Conservation (phyloP, 2,797 vertebrate species). For the Microtus agrestis region DNA sequence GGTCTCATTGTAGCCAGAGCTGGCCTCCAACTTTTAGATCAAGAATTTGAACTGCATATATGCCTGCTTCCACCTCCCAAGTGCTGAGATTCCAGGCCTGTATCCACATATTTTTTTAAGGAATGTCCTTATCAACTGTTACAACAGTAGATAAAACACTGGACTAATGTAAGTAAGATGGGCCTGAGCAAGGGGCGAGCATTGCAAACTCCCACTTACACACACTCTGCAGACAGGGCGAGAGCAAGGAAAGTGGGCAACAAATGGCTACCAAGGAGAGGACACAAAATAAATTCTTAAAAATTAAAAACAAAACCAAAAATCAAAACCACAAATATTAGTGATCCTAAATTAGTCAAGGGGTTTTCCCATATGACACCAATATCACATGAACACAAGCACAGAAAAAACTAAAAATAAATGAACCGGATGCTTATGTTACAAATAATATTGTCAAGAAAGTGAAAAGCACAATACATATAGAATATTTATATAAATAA, state of each 20-base stretch:
- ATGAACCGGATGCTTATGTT: not conserved
- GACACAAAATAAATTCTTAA: not conserved
- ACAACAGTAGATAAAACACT: not conserved
- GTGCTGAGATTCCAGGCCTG: not conserved
- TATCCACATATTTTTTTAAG: not conserved
- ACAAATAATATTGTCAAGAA: slow-evolving; percentile 28
- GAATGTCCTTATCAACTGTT: not conserved
- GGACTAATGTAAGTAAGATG: slow-evolving; percentile 9
- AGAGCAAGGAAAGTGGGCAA: slow-evolving; percentile 9
- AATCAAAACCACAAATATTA: too few species aligned
- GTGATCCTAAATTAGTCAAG: too few species aligned
- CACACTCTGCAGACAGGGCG: not conserved
- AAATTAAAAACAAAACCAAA: not conserved
- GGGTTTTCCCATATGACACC: not conserved
- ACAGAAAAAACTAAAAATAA: slow-evolving; percentile 6
- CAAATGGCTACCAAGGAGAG: slow-evolving; percentile 79
- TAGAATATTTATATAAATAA: not conserved
- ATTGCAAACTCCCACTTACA: not conserved
- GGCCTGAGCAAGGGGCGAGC: not conserved
- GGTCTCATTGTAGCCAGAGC: not conserved
- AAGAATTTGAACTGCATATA: not conserved
- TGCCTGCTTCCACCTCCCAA: not conserved
- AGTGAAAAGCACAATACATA: not conserved
- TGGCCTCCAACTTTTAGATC: not conserved
- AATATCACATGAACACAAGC: not conserved